These are phyloP conservation scores for Todiramphus saurophagus DNA, from an alignment of 2,113 vertebrate genomes.

Conservation along the genomic window DNA sequence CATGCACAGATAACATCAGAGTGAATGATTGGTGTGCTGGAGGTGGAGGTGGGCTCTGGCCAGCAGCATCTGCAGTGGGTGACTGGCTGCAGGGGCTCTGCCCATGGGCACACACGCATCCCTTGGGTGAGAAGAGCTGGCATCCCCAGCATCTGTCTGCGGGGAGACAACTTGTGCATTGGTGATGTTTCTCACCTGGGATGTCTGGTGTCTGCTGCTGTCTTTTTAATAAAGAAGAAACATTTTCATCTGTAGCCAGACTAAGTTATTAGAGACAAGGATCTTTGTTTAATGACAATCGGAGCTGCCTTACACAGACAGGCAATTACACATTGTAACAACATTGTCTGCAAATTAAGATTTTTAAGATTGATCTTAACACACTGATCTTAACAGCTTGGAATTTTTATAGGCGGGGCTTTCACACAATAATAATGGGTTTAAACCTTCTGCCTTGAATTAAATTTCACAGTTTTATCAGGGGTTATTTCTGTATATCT, in stretches of 20 bases:
- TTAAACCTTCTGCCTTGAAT: neutral
- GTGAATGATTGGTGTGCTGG: neutral
- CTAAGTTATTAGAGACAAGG: neutral
- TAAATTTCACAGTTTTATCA: neutral
- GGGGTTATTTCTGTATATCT: neutral
- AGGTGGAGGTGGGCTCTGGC: neutral
- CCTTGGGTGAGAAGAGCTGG: neutral
- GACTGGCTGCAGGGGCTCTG: neutral
- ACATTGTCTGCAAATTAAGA: neutral
- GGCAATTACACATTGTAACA: neutral
- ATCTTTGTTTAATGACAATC: neutral
- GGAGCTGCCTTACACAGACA: neutral
- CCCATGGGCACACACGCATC: fast-evolving
- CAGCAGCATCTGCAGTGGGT: fast-evolving
- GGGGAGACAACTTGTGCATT: fast-evolving
- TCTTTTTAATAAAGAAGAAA: neutral
- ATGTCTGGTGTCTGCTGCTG: neutral
- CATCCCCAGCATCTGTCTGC: fast-evolving
- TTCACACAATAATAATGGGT: neutral
- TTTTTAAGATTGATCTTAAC: neutral
- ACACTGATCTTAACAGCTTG: neutral
- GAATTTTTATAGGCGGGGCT: neutral
- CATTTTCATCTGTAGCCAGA: neutral
- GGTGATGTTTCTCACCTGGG: neutral
- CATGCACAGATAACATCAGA: fast-evolving